Evolutionary conservation across 2,888 invertebrate species (phyloP).

Genomic region (Lithophane leautieri): DNA sequence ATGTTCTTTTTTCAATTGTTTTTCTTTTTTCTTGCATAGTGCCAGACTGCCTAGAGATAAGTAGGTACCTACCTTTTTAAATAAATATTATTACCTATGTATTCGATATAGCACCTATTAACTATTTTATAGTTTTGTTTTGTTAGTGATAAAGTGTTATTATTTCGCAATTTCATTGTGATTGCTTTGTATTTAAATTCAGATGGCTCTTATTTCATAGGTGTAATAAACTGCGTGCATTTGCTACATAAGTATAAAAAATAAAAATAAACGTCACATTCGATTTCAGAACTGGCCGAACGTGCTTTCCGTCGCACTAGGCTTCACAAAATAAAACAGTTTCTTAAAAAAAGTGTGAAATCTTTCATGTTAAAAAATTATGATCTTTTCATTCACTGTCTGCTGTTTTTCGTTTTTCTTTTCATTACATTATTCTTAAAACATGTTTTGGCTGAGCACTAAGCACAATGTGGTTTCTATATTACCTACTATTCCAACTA

Average conservation of each 20-base stretch:
- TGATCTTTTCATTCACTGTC: background rate
- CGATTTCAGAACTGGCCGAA: background rate
- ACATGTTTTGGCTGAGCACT: background rate
- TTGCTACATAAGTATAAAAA: background rate
- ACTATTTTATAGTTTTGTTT: background rate
- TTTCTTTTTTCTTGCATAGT: background rate
- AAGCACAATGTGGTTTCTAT: background rate
- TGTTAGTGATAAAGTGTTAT: conserved; percentile 4
- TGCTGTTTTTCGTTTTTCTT: background rate
- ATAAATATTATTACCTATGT: background rate
- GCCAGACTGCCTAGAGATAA: no score
- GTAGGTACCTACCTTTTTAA: background rate
- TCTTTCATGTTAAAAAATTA: background rate
- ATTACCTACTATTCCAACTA: background rate
- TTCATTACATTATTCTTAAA: background rate
- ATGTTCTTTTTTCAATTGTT: background rate
- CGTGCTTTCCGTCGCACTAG: background rate
- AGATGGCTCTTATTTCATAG: conserved; percentile 14
- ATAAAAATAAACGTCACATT: background rate
- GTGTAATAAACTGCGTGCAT: conserved; percentile 6
- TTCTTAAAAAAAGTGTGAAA: background rate
- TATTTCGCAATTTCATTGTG: conserved; percentile 11
- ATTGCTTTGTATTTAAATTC: conserved; percentile 19
- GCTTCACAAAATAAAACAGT: background rate
- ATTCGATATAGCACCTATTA: background rate